These are phyloP conservation scores for Macrophya annulata DNA, from an alignment of 2,888 invertebrate species.

Conservation along the genomic window DNA sequence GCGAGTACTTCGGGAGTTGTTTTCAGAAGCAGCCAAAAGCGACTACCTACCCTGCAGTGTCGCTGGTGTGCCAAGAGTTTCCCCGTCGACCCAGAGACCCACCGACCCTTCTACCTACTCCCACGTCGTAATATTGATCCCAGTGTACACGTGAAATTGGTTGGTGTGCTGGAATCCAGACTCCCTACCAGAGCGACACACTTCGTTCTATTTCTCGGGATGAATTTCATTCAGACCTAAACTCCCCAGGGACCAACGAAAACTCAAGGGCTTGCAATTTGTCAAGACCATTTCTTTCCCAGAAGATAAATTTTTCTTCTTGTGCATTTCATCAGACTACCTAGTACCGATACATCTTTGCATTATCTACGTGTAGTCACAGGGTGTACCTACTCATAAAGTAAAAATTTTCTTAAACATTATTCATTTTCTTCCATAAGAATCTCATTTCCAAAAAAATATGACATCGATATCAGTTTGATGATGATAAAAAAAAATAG, in stretches of 20 bases:
- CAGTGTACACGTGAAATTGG: constrained; percentile 52
- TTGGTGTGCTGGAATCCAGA: constrained; percentile 43
- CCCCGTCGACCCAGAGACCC: constrained; percentile 51
- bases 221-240: constrained; percentile 42
- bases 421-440: background rate
- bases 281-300: constrained; percentile 31
- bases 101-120: constrained; percentile 43
- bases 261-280: constrained; percentile 40
- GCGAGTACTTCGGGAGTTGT: constrained; percentile 37
- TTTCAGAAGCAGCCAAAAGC: constrained; percentile 41
- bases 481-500: too few species aligned
- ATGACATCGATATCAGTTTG: background rate
- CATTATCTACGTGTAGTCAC: background rate
- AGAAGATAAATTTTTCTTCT: constrained; percentile 27
- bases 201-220: constrained; percentile 40
- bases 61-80: constrained; percentile 43
- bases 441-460: background rate
- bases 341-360: background rate
- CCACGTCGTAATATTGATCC: constrained; percentile 58
- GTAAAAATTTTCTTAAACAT: background rate
- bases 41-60: constrained; percentile 29
- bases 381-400: background rate
- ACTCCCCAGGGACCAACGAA: constrained; percentile 5
- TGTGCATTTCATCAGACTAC: background rate
- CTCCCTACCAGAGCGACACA: constrained; percentile 34